Evolutionary conservation across 1,140 invertebrate species (phyloP).

Genomic region (Nebria ingens): DNA sequence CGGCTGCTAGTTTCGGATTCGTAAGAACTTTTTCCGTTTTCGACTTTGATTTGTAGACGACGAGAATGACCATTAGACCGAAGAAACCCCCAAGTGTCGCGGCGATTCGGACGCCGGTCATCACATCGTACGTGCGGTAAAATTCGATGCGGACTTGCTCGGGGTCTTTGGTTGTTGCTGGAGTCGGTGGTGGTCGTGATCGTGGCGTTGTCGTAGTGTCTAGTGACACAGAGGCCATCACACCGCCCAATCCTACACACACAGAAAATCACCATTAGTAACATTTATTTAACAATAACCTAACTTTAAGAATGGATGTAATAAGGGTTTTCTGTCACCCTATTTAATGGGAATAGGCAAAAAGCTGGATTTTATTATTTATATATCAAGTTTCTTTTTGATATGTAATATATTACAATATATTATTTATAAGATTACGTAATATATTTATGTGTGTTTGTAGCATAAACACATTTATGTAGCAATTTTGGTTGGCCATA

Average conservation of each 20-base stretch:
- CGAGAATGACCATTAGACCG: conserved; percentile 73
- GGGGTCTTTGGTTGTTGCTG: neutral
- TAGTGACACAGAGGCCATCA: conserved; percentile 16
- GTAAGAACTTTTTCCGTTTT: conserved; percentile 57
- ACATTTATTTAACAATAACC: neutral
- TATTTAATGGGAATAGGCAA: no score
- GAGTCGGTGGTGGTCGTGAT: neutral
- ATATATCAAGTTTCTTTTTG: no score
- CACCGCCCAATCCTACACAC: conserved; percentile 8
- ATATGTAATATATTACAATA: no score
- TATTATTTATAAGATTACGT: no score
- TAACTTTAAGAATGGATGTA: no score
- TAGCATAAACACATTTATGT: no score
- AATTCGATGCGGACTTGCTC: conserved; percentile 51
- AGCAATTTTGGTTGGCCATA: no score
- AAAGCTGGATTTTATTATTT: neutral
- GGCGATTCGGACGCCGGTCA: conserved; percentile 81
- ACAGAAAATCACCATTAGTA: neutral
- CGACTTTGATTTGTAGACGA: conserved; percentile 76
- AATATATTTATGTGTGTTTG: no score
- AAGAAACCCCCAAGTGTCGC: conserved; percentile 81
- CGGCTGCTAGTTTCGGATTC: conserved; percentile 52
- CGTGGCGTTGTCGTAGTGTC: conserved; percentile 15
- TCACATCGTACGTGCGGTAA: conserved; percentile 82
- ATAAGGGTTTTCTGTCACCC: neutral